Evolutionary conservation across 2,797 vertebrate species (phyloP).

Genomic region (Aphelocoma californica): DNA sequence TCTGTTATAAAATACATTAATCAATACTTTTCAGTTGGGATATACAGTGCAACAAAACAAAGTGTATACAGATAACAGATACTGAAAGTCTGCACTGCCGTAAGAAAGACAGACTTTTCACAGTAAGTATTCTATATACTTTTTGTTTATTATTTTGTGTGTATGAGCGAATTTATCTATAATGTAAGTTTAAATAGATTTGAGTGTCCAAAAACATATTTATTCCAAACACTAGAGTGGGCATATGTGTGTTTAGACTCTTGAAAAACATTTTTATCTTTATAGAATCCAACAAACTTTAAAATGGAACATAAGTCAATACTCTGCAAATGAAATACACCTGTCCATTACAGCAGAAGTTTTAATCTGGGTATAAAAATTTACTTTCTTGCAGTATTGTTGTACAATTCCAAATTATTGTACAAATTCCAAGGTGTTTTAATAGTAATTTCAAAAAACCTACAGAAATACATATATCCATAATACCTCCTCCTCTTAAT

Average conservation of each 20-base stretch:
- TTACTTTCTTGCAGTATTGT: not conserved
- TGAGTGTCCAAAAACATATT: not conserved
- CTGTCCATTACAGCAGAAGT: not conserved
- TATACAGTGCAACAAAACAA: not conserved
- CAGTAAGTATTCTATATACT: not conserved
- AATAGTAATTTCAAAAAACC: not conserved
- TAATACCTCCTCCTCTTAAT: not conserved
- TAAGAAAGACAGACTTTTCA: not conserved
- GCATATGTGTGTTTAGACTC: not conserved
- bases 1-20: not conserved
- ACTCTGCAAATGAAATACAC: not conserved
- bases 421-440: not conserved
- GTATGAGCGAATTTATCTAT: not conserved
- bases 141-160: not conserved
- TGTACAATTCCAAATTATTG: not conserved
- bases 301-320: not conserved
- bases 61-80: not conserved
- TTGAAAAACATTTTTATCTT: not conserved
- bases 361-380: not conserved
- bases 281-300: not conserved
- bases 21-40: not conserved
- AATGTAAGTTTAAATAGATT: not conserved
- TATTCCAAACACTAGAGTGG: not conserved
- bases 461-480: not conserved
- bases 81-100: not conserved